A percentile compares a stretch with the other conserved stretches of the same genome.
Conservation (phyloP, 2,113 vertebrate species). For the Peromyscus maniculatus region DNA sequence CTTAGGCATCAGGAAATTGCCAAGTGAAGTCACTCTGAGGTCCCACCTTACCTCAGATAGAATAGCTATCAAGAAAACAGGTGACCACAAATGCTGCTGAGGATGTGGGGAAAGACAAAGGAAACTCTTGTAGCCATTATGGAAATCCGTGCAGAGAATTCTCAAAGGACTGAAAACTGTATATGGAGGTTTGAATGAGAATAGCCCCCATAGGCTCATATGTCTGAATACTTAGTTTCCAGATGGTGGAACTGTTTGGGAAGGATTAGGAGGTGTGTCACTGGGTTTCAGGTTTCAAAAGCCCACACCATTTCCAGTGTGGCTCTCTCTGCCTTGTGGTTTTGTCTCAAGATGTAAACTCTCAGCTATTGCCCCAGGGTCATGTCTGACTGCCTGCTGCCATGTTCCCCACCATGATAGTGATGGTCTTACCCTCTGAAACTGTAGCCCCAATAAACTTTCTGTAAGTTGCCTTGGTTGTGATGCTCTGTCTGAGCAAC, state of each 20-base stretch:
- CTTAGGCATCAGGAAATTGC: neutral
- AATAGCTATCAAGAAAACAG: neutral
- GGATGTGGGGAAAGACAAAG: neutral
- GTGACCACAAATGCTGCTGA: neutral
- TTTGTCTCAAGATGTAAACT: neutral
- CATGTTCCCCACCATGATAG: neutral
- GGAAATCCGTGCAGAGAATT: neutral
- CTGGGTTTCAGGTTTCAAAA: neutral
- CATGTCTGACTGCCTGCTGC: neutral
- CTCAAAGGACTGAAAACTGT: neutral
- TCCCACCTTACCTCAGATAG: neutral
- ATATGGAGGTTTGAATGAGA: too few relatives aligned
- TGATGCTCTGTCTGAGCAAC: neutral
- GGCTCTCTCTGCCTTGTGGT: neutral
- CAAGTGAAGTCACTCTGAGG: neutral
- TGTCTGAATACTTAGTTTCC: neutral
- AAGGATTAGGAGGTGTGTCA: neutral
- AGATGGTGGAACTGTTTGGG: neutral
- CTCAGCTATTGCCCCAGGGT: neutral
- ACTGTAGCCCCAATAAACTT: neutral
- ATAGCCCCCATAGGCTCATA: neutral
- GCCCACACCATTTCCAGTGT: neutral
- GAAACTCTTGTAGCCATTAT: neutral
- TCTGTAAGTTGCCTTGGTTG: neutral
- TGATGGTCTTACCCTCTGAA: neutral